Conservation (phyloP, 2,888 invertebrate species). For the Volucella inflata region DNA sequence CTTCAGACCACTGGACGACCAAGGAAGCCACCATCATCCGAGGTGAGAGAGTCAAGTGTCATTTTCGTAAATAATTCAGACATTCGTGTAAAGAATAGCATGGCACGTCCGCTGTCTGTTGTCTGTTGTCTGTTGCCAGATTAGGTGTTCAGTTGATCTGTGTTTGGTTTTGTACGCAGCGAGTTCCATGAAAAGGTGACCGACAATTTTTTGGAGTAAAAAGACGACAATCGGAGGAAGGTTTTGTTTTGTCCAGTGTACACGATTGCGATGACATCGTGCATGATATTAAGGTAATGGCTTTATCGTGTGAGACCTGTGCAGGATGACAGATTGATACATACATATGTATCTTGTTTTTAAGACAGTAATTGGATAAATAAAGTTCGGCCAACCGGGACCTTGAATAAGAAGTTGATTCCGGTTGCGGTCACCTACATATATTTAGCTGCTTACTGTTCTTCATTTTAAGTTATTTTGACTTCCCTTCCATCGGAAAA, state of each 20-base stretch:
- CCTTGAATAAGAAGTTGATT: too few relatives aligned
- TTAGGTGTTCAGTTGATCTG: constrained; percentile 21
- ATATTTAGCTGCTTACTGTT: too few relatives aligned
- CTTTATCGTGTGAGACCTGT: constrained; percentile 70
- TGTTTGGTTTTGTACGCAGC: constrained; percentile 32
- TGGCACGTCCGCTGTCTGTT: constrained; percentile 24
- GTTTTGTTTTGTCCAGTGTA: constrained; percentile 42
- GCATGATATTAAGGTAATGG: constrained; percentile 69
- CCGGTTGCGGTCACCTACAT: too few relatives aligned
- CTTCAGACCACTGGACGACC: not conserved
- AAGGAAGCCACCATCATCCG: constrained; percentile 61
- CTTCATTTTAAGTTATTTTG: too few relatives aligned
- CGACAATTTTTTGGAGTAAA: constrained; percentile 5
- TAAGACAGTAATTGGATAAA: not conserved
- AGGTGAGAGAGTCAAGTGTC: constrained; percentile 77
- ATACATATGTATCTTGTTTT: not conserved
- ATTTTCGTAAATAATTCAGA: constrained; percentile 78
- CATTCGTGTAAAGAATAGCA: constrained; percentile 63
- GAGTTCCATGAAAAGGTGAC: constrained; percentile 43
- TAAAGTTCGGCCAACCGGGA: too few relatives aligned
- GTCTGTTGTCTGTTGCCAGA: constrained; percentile 20
- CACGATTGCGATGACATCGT: constrained; percentile 65
- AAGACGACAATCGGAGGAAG: constrained; percentile 31
- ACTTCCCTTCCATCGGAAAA: too few relatives aligned
- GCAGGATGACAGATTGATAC: constrained; percentile 52